These are phyloP conservation scores for Morinoia aosen DNA, from an alignment of 2,888 invertebrate genomes.

Conservation along the genomic window DNA sequence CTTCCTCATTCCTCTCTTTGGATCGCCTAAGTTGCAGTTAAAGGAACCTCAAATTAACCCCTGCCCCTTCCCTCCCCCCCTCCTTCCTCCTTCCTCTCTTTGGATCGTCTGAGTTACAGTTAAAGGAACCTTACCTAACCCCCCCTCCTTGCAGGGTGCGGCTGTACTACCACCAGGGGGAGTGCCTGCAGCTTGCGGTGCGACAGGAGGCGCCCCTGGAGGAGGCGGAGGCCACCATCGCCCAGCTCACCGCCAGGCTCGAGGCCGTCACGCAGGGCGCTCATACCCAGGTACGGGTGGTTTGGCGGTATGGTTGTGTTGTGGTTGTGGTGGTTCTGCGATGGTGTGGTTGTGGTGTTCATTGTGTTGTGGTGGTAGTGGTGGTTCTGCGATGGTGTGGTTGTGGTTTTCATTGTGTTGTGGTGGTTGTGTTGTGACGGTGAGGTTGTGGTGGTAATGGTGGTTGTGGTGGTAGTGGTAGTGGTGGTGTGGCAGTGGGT, in stretches of 20 bases:
- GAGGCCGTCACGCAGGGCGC: conserved; percentile 80
- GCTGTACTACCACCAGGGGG: conserved; percentile 93
- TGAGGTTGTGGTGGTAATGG: no score
- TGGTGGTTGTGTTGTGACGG: no score
- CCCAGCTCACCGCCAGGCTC: conserved; percentile 85
- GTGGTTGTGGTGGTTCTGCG: not conserved
- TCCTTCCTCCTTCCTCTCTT: not conserved
- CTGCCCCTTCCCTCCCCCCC: no score
- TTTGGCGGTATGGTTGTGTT: not conserved
- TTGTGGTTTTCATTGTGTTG: no score
- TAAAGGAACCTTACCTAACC: not conserved
- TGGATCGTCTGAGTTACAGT: not conserved
- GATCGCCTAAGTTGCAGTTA: no score
- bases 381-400: no score
- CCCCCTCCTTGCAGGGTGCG: conserved; percentile 76
- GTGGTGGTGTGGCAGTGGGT: no score
- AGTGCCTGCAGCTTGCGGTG: conserved; percentile 87
- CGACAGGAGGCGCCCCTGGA: conserved; percentile 68
- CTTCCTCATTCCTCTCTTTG: no score
- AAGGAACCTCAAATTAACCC: no score
- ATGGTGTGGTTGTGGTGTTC: no score
- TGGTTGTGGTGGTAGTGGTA: no score
- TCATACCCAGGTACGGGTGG: conserved; percentile 64
- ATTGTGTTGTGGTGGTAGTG: no score
- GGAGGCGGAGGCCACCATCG: conserved; percentile 69